Evolutionary conservation across 2,797 vertebrate genomes (phyloP), one percentile per base, ranked within the genome.

Genomic region (Hippocampus kuda): DNA sequence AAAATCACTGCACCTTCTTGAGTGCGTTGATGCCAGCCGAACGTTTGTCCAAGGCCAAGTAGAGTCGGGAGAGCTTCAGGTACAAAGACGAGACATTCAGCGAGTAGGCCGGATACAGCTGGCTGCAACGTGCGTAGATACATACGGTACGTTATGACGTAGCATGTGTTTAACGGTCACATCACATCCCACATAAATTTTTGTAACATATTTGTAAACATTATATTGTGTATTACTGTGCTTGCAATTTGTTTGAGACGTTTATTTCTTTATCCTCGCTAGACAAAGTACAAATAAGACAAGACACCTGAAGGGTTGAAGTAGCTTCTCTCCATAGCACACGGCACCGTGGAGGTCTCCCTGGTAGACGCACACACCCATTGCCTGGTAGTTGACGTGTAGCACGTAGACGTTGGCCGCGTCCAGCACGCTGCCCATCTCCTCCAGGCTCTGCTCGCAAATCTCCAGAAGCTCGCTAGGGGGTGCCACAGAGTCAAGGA

Each of bases 311-410:
- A 95, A 99, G 0, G 91, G 92, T 78, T 89, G 92, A 76, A 97
- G 87, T 82, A 99, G 90, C 78, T 95, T 98, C 87, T 95, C 93
- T 0, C 96, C 97, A 0, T 96, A 97, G 48, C 84, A 79, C 73
- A 98, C 82, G 0, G 97, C 96, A 57, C 90, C 91, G 0, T 94
- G 91, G n/a, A 81, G 61, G 56, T 90, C 85, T 18, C 83, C 67
- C 83, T 91, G 85, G 12, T 92, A 95, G 20, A 98, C 81, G 77
- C 94, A 98, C 66, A 98, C 91, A 0, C 97, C 96, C 96, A 99
- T 98, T 76, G 95, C 94, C 83, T 99, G 97, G 89, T 99, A 99
- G 93, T 93, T 94, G 94, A 99, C 95, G 81, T 99, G 96, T 46
- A 99, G 84, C 93, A 98, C 91, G 86, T 96, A 99, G 57, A 99